A percentile compares a stretch with the other conserved stretches of the same genome.
Conservation (phyloP, 2,797 vertebrate genomes). For the Avahi laniger region DNA sequence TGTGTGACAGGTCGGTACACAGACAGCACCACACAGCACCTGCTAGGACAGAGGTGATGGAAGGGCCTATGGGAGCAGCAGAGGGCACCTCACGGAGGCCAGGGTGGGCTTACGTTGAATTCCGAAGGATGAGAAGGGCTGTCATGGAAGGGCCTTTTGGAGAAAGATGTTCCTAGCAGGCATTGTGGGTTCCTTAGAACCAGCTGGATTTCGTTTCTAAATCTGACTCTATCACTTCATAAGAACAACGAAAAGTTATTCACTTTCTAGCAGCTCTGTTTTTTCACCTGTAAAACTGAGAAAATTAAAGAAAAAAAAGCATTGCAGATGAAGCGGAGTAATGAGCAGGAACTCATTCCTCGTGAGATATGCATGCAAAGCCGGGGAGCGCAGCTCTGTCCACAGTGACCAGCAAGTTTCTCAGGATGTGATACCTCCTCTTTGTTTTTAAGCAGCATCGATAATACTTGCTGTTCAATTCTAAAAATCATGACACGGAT, state of each 20-base stretch:
- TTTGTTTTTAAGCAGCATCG: not conserved
- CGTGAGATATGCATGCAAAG: not conserved
- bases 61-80: not conserved
- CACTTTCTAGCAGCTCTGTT: not conserved
- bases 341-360: not conserved
- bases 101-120: not conserved
- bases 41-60: not conserved
- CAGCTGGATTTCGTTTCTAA: not conserved
- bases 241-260: not conserved
- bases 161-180: not conserved
- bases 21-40: not conserved
- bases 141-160: not conserved
- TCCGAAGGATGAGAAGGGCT: not conserved
- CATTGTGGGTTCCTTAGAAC: not conserved
- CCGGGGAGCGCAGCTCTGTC: too few relatives aligned
- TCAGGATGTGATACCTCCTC: not conserved
- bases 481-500: not conserved
- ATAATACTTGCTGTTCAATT: not conserved
- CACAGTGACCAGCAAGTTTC: not conserved
- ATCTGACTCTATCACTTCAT: not conserved
- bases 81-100: not conserved
- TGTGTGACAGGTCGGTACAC: not conserved
- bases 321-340: not conserved
- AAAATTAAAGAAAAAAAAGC: not conserved
- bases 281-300: not conserved